phyloP scores from a whole-genome alignment of 2,113 vertebrate species.

The Salvelinus sp. region DNA sequence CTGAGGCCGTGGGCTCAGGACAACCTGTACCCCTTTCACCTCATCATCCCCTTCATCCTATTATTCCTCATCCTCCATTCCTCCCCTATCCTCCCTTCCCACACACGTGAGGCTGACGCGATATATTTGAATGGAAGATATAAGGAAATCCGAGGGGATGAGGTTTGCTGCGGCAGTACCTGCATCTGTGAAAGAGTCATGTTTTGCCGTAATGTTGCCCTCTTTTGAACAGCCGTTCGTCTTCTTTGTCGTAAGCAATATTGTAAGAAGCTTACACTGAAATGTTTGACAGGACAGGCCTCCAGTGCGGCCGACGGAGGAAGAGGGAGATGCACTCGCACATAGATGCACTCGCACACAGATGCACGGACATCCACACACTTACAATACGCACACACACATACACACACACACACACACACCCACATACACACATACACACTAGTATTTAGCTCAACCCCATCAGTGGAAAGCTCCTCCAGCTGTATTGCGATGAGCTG shows the following conservation, averaged over 20 bases:
- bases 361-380: constrained; percentile 23
- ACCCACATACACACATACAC: too few relatives aligned
- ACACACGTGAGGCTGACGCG: too few relatives aligned
- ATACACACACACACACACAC: background rate
- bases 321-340: background rate
- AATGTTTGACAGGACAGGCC: constrained; percentile 11
- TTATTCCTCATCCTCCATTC: too few relatives aligned
- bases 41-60: background rate
- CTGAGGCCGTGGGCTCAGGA: constrained; percentile 1
- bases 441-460: background rate
- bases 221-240: constrained; percentile 18
- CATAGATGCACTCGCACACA: constrained; percentile 19
- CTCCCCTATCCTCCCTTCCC: too few relatives aligned
- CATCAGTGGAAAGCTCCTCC: background rate
- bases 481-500: background rate
- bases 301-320: background rate
- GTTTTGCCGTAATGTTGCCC: background rate
- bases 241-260: constrained; percentile 51
- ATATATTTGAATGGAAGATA: too few relatives aligned
- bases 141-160: too few relatives aligned
- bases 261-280: constrained; percentile 63
- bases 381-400: background rate
- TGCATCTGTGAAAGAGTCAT: too few relatives aligned
- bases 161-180: too few relatives aligned
- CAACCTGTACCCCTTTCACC: background rate